These are phyloP conservation scores for Hemiscyllium ocellatum DNA, from an alignment of 2,113 vertebrate genomes.

Conservation along the genomic window DNA sequence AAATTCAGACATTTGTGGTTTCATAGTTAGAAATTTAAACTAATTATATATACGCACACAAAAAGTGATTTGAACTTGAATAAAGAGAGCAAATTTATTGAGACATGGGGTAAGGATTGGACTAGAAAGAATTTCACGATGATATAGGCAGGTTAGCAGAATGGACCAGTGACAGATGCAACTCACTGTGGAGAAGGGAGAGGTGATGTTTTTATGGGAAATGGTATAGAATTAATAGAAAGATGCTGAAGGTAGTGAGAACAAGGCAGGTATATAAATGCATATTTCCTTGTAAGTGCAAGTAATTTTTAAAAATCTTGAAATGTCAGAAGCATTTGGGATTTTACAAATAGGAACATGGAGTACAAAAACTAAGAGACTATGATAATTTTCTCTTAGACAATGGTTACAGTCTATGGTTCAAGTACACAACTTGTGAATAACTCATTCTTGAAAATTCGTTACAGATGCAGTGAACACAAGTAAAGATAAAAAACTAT, in stretches of 20 bases:
- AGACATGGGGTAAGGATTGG: not conserved
- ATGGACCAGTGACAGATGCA: not conserved
- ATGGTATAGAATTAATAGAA: not conserved
- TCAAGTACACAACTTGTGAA: not conserved
- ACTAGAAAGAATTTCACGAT: not conserved
- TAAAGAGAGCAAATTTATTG: no score
- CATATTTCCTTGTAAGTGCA: not conserved
- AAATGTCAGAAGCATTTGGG: not conserved
- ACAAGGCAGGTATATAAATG: not conserved
- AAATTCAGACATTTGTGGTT: not conserved
- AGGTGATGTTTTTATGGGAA: no score
- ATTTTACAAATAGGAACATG: not conserved
- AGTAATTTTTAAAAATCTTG: not conserved
- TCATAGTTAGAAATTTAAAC: not conserved
- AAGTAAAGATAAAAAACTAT: not conserved
- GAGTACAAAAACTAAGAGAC: not conserved
- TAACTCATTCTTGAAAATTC: not conserved
- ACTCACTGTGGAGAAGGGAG: no score
- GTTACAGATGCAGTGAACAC: not conserved
- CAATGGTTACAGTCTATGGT: not conserved
- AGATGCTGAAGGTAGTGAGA: not conserved
- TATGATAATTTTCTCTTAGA: not conserved
- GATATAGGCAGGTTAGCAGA: not conserved
- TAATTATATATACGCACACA: no score
- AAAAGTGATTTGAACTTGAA: no score